phyloP scores from a whole-genome alignment of 1,140 invertebrate genomes.

The Caenorhabditis tropicalis region DNA sequence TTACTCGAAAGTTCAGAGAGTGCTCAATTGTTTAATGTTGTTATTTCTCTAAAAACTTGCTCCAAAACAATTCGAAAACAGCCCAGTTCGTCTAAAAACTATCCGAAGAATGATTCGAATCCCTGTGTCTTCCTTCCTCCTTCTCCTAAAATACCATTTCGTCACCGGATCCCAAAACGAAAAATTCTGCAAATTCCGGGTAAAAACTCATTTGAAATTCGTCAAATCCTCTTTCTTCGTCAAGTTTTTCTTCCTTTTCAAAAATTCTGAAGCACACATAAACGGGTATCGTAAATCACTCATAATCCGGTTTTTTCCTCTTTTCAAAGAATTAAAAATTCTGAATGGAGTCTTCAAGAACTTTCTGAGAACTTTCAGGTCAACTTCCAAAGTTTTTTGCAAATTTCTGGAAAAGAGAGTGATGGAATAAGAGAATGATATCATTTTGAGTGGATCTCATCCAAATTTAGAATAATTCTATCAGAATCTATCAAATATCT shows the following conservation, averaged over 20 bases:
- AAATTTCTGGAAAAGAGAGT: neutral
- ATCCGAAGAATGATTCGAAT: too few relatives aligned
- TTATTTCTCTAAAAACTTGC: too few relatives aligned
- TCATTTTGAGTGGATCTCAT: neutral
- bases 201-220: neutral
- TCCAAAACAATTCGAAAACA: too few relatives aligned
- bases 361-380: neutral
- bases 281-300: conserved; percentile 42
- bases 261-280: conserved; percentile 3
- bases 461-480: neutral
- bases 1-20: too few relatives aligned
- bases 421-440: neutral
- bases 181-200: neutral
- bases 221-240: neutral
- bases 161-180: neutral
- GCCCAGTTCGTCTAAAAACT: too few relatives aligned
- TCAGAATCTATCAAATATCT: neutral
- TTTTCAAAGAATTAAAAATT: neutral
- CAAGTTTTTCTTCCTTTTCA: neutral
- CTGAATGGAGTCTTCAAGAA: neutral
- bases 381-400: neutral
- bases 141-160: neutral
- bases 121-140: neutral
- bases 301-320: neutral
- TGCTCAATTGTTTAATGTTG: too few relatives aligned